A percentile compares a stretch with the other conserved stretches of the same genome.
Conservation (phyloP, 2,888 invertebrate species). For the Beris chalybata region DNA sequence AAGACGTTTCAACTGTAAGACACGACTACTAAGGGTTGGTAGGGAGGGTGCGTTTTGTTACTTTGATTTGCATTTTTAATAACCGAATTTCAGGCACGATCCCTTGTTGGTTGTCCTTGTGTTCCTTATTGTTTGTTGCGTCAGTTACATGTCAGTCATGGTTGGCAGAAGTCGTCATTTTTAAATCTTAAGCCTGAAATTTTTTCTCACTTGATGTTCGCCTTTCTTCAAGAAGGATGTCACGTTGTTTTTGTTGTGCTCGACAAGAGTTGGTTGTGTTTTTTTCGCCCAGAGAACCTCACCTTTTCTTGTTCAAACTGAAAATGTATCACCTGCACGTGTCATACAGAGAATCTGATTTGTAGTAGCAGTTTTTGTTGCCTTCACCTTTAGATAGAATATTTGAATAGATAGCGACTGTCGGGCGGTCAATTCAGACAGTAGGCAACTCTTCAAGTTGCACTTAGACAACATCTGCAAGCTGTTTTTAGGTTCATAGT, state of each 20-base stretch:
- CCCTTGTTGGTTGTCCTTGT: slow-evolving; percentile 7
- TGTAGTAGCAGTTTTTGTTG: neutral
- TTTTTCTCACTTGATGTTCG: slow-evolving; percentile 1
- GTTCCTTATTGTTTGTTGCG: slow-evolving; percentile 24
- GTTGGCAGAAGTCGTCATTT: slow-evolving; percentile 23
- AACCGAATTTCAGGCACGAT: slow-evolving; percentile 12
- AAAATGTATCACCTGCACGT: slow-evolving; percentile 28
- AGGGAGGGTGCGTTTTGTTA: neutral
- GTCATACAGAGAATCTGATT: neutral
- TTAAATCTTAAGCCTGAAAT: slow-evolving; percentile 4
- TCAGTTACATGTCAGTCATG: slow-evolving; percentile 36
- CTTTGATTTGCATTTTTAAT: slow-evolving; percentile 29
- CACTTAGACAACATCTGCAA: slow-evolving; percentile 20
- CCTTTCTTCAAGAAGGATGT: slow-evolving; percentile 19
- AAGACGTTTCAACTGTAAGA: too few species aligned
- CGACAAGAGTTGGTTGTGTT: slow-evolving; percentile 1
- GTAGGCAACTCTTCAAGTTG: slow-evolving; percentile 21
- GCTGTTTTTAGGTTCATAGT: too few species aligned
- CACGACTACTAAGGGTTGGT: too few species aligned
- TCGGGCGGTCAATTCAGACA: slow-evolving; percentile 26
- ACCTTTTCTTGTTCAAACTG: slow-evolving; percentile 27
- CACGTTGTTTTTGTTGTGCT: slow-evolving; percentile 4
- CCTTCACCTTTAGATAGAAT: too few species aligned
- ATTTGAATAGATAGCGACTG: too few species aligned
- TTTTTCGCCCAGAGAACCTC: neutral